Conservation (phyloP, 2,113 vertebrate genomes). For the Maccullochella peelii region DNA sequence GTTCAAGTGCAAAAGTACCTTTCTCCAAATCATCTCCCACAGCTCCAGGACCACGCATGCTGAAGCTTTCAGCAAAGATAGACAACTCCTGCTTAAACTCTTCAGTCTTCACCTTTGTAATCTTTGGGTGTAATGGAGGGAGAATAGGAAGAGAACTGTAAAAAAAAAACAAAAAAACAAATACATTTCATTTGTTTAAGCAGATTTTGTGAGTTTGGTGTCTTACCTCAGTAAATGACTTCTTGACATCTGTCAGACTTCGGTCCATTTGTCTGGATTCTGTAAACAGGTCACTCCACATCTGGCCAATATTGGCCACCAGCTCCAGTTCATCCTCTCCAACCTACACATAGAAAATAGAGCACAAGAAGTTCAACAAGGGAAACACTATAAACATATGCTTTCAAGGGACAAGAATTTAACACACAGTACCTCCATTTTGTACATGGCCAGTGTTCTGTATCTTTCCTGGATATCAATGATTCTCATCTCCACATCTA, state of each 20-base stretch:
- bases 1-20: slow-evolving; percentile 81
- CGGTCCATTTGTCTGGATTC: slow-evolving; percentile 86
- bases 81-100: slow-evolving; percentile 83
- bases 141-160: not conserved
- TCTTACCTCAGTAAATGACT: slow-evolving; percentile 88
- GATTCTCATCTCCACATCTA: slow-evolving; percentile 88
- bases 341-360: slow-evolving; percentile 76
- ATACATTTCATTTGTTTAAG: not conserved
- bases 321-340: slow-evolving; percentile 83
- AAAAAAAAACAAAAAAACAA: not conserved
- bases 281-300: slow-evolving; percentile 86
- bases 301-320: slow-evolving; percentile 75
- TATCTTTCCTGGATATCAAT: slow-evolving; percentile 90
- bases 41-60: slow-evolving; percentile 88
- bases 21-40: slow-evolving; percentile 92
- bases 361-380: not conserved
- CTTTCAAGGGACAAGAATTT: not conserved
- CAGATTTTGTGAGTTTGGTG: not conserved
- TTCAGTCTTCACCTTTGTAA: slow-evolving; percentile 85
- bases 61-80: slow-evolving; percentile 88
- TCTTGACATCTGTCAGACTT: slow-evolving; percentile 88
- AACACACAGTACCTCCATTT: slow-evolving; percentile 83
- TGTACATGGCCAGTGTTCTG: slow-evolving; percentile 89
- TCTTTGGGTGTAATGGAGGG: slow-evolving; percentile 74
- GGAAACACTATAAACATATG: not conserved